Evolutionary conservation across 2,113 vertebrate genomes (phyloP), one percentile per base, ranked within the genome.

Genomic region (Genyomyrus donnyi): DNA sequence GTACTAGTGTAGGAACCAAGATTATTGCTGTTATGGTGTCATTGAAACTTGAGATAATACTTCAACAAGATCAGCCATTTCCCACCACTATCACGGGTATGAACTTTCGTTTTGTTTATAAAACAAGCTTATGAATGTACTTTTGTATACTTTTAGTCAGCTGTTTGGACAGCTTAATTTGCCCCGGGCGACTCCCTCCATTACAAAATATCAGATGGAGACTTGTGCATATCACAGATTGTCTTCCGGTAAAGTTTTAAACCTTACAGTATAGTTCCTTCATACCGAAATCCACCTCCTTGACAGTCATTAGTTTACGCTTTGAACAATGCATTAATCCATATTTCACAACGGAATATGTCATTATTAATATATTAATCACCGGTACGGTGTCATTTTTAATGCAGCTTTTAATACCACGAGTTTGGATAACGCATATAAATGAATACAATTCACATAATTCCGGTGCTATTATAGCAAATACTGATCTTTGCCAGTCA

Each of bases 1-100:
- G 52, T 86, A 11, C n/a, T 27, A 19, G 19, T 87, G 42, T 46
- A 52, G 62, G 11, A 83, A 31, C 48, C 50, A 45, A 10, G 53
- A 80, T 88, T 53, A 89, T 52, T 31, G 39, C 21, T 50, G 89
- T 84, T 39, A 88, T 39, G 66, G 27, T 89, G 87, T 31, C 87
- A 89, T 90, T 89, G 48, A 39, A 86, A 52, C 11, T 90, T 84
- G 91, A 87, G 83, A 89, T 89, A 89, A 88, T 48, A 42, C 27
- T 91, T 89, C 89, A 11, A 85, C 88, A 89, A 85, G 88, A 91
- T 92, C 91, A 92, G 91, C 91, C 90, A 85, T 92, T 93, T 91
- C 50, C 35, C 45, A 21, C 35, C 56, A 46, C 80, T 53, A n/a
- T 39, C 11, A 85, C 42, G 48, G 48, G n/a, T 27, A 6, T n/a